A percentile compares a stretch with the other conserved stretches of the same genome.
Conservation (phyloP, 2,113 vertebrate species). For the Gnathochromis pfefferi region DNA sequence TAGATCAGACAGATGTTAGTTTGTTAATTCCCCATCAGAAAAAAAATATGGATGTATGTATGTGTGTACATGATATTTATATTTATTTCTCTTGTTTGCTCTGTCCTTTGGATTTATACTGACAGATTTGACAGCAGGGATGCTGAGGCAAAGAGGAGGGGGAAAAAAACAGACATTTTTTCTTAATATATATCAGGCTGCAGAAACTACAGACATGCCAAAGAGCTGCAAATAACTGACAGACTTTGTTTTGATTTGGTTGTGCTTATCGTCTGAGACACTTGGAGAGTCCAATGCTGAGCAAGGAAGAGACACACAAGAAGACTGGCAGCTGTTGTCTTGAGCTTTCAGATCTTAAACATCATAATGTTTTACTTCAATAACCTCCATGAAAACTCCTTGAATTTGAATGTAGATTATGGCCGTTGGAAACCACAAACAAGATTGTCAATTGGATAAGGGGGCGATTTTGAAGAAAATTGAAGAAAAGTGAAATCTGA, state of each 20-base stretch:
- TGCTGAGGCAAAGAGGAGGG: not conserved
- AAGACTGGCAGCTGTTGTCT: not conserved
- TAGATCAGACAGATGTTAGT: slow-evolving; percentile 2
- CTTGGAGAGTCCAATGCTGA: not conserved
- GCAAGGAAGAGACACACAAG: not conserved
- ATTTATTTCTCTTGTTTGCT: not conserved
- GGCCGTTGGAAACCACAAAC: no score
- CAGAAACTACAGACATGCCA: not conserved
- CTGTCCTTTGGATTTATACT: not conserved
- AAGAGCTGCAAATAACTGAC: not conserved
- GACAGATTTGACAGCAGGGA: not conserved
- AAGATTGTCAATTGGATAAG: not conserved
- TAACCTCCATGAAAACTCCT: not conserved
- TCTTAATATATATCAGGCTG: not conserved
- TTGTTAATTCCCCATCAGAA: not conserved
- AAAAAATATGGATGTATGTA: not conserved
- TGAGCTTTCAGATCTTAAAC: not conserved
- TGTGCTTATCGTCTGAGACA: not conserved
- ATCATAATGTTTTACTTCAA: not conserved
- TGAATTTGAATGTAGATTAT: not conserved
- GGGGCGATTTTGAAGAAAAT: not conserved
- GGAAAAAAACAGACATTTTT: not conserved
- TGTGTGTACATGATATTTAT: not conserved
- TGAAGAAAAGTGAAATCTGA: not conserved
- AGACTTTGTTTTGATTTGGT: not conserved